phyloP scores from a whole-genome alignment of 1,140 invertebrate species.

The Spodoptera litura region DNA sequence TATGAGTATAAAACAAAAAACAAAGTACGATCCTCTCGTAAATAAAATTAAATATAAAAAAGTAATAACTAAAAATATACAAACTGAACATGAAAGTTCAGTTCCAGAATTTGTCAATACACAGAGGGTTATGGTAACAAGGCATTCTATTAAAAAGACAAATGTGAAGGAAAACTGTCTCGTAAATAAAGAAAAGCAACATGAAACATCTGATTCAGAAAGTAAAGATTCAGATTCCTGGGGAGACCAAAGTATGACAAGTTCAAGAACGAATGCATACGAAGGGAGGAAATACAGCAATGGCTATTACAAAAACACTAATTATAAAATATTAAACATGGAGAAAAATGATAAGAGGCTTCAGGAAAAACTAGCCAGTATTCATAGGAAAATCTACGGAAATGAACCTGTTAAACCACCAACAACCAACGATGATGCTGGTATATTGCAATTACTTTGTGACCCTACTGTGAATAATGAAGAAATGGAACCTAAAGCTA shows the following conservation, averaged over 20 bases:
- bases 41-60: background rate
- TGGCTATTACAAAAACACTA: slow-evolving; percentile 65
- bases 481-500: background rate
- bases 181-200: background rate
- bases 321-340: slow-evolving; percentile 72
- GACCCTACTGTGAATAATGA: background rate
- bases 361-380: slow-evolving; percentile 59
- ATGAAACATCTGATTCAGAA: background rate
- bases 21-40: background rate
- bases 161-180: background rate
- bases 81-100: background rate
- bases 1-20: background rate
- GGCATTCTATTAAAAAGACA: background rate
- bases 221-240: background rate
- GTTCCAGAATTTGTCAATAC: background rate
- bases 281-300: slow-evolving; percentile 66
- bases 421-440: background rate
- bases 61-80: background rate
- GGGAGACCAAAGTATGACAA: slow-evolving; percentile 41
- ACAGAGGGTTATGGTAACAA: background rate
- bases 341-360: slow-evolving; percentile 72
- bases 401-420: background rate
- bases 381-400: slow-evolving; percentile 42
- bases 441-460: background rate
- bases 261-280: slow-evolving; percentile 64